A percentile compares a stretch with the other conserved stretches of the same genome.
phyloP scores from a whole-genome alignment of 2,113 vertebrate genomes.

The Pangasianodon hypophthalmus region DNA sequence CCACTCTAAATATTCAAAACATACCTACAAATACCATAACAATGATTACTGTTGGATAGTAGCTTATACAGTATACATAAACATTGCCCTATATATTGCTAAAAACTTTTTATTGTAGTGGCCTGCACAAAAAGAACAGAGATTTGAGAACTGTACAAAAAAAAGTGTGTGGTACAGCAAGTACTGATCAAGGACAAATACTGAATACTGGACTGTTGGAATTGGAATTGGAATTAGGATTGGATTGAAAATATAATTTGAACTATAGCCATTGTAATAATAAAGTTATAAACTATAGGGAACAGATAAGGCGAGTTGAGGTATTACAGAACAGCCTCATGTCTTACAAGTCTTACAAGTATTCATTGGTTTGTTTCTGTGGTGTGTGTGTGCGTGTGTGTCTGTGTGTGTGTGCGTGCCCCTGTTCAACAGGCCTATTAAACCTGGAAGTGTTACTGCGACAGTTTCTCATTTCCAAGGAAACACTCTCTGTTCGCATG shows the following conservation, averaged over 20 bases:
- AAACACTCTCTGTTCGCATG: constrained; percentile 95
- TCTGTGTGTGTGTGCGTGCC: constrained; percentile 31
- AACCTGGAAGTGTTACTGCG: constrained; percentile 96
- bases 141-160: not conserved
- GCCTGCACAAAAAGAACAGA: not conserved
- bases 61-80: not conserved
- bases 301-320: not conserved
- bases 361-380: constrained; percentile 16
- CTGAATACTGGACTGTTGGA: not conserved
- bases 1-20: not conserved
- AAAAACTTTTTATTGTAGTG: not conserved
- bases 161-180: not conserved
- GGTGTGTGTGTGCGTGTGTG: constrained; percentile 35
- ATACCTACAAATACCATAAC: not conserved
- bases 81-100: not conserved
- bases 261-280: not conserved
- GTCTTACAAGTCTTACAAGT: not conserved
- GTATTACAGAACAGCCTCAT: constrained; percentile 6
- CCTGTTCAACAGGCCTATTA: constrained; percentile 83
- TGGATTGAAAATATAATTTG: not conserved
- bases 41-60: not conserved
- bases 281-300: not conserved
- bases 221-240: not conserved
- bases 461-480: constrained; percentile 98
- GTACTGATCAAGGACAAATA: not conserved